A percentile compares a stretch with the other conserved stretches of the same genome.
Evolutionary conservation across 2,113 vertebrate species (phyloP).

Genomic region (Acrocephalus kingi): DNA sequence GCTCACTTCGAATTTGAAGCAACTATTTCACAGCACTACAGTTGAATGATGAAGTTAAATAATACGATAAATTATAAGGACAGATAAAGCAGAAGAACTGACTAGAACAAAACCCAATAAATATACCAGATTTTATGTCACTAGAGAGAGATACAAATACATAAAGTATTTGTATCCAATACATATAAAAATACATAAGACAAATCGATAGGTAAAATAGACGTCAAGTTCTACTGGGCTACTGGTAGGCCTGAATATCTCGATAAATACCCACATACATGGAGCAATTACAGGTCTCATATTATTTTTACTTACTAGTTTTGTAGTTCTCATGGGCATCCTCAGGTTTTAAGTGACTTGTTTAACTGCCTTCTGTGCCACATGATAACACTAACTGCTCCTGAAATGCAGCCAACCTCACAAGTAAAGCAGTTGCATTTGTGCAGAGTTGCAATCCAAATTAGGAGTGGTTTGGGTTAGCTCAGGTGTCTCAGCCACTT

Average conservation of each 20-base stretch:
- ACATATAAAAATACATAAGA: not conserved
- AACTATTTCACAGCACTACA: not conserved
- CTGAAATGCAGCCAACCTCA: not conserved
- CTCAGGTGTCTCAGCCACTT: not conserved
- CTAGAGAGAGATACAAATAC: not conserved
- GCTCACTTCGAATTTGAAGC: not conserved
- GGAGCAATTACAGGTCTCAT: fast-evolving
- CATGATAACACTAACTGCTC: not conserved
- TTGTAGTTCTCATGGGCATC: not conserved
- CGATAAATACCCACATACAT: not conserved
- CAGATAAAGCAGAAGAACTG: not conserved
- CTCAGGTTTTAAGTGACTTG: not conserved
- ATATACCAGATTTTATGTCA: not conserved
- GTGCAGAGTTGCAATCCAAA: not conserved
- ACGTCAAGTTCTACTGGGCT: not conserved
- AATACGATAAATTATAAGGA: not conserved
- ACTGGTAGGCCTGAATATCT: not conserved
- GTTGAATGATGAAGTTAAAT: not conserved
- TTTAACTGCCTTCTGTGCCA: not conserved
- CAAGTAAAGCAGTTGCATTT: not conserved
- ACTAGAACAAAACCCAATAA: not conserved
- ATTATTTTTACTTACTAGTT: not conserved
- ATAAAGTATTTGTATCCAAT: too few relatives aligned
- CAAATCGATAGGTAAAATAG: not conserved
- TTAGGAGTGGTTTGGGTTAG: not conserved